Conservation (phyloP, 2,113 vertebrate species). For the Ellobius talpinus region DNA sequence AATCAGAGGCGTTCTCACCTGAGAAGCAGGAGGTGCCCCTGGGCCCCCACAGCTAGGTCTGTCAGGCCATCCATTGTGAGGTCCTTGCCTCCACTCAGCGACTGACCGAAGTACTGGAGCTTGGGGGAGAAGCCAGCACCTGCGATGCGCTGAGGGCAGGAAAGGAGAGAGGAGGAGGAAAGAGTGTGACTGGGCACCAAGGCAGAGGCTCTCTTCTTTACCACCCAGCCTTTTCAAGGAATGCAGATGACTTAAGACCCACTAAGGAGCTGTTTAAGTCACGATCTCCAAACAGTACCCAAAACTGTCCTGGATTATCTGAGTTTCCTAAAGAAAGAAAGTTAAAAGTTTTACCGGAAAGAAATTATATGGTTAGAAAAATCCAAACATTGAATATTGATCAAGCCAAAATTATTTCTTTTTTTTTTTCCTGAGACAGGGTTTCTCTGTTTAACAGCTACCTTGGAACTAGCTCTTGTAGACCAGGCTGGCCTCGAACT, state of each 20-base stretch:
- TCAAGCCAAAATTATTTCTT: neutral
- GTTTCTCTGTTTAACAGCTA: too few species aligned
- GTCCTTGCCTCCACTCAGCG: slow-evolving; percentile 88
- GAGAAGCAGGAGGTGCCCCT: slow-evolving; percentile 86
- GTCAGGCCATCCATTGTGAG: slow-evolving; percentile 88
- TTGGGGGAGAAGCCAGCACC: slow-evolving; percentile 67
- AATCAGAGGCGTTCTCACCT: slow-evolving; percentile 83
- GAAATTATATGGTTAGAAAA: neutral
- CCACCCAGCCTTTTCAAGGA: neutral
- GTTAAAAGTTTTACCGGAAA: slow-evolving; percentile 17
- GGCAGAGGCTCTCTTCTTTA: neutral
- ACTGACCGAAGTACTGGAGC: slow-evolving; percentile 90
- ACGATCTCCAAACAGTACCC: neutral
- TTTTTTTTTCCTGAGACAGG: too few species aligned
- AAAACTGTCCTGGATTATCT: neutral
- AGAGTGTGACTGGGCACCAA: neutral
- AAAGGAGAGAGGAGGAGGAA: neutral
- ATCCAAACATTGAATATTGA: neutral
- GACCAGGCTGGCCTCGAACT: too few species aligned
- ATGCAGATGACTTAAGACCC: neutral
- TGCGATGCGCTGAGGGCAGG: slow-evolving; percentile 84
- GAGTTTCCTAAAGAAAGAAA: neutral
- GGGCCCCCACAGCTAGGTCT: slow-evolving; percentile 90
- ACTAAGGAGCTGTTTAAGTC: neutral
- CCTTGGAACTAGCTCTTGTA: too few species aligned